phyloP scores from a whole-genome alignment of 2,888 invertebrate species.

The Drosophila prostipennis region DNA sequence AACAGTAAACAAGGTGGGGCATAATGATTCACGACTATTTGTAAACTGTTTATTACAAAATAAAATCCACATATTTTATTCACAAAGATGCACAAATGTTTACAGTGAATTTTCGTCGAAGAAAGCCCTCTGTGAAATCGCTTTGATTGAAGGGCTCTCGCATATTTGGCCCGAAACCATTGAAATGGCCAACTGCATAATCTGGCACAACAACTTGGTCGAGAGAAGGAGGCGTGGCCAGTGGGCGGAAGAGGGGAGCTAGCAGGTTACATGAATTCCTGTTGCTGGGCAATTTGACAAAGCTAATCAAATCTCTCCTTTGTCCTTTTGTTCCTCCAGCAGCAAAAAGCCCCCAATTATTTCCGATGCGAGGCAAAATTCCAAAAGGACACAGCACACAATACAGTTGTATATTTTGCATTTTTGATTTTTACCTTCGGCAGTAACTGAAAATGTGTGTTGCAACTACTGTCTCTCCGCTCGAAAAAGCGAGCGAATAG shows the following conservation, averaged over 20 bases:
- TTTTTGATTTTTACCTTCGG: constrained; percentile 32
- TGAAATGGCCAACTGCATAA: constrained; percentile 11
- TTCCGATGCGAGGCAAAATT: constrained; percentile 18
- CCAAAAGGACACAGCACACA: background rate
- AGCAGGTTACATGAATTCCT: constrained; percentile 8
- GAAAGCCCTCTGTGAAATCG: background rate
- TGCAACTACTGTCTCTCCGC: constrained; percentile 3
- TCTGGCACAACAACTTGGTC: background rate
- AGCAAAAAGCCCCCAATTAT: constrained; percentile 12
- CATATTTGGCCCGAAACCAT: constrained; percentile 7
- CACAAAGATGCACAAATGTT: background rate
- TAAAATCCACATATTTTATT: background rate
- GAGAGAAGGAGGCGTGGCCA: background rate
- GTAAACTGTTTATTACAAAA: background rate
- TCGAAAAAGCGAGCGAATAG: background rate
- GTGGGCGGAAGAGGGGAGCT: background rate
- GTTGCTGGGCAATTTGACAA: constrained; percentile 28
- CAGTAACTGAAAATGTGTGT: background rate
- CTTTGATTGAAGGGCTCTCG: constrained; percentile 1
- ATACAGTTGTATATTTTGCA: constrained; percentile 1
- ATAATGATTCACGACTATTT: background rate
- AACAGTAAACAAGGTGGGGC: background rate
- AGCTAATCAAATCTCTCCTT: constrained; percentile 28
- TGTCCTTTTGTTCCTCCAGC: background rate
- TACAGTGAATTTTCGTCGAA: background rate